These are phyloP conservation scores for Tinamus guttatus DNA, from an alignment of 2,113 vertebrate genomes.

Conservation along the genomic window DNA sequence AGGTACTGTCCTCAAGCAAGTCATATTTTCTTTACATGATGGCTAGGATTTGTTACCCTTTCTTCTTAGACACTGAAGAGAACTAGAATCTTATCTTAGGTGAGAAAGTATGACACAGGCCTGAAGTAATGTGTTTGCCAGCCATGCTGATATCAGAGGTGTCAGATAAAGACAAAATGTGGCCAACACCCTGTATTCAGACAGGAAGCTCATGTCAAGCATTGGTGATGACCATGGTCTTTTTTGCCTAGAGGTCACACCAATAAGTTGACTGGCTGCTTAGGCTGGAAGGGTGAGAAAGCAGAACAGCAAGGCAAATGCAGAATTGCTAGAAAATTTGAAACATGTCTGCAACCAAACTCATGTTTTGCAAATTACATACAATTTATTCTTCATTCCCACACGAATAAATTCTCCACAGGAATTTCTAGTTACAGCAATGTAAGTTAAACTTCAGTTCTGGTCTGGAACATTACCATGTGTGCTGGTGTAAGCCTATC, in stretches of 20 bases:
- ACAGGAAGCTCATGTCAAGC: neutral
- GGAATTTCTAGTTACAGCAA: neutral
- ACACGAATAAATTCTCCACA: neutral
- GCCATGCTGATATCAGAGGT: neutral
- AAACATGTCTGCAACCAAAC: neutral
- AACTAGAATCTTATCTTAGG: neutral
- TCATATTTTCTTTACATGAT: neutral
- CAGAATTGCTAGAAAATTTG: slow-evolving; percentile 20
- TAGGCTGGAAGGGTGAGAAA: slow-evolving; percentile 19
- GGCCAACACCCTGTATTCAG: accelerated
- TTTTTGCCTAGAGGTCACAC: neutral
- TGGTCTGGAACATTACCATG: neutral
- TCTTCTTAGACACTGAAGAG: neutral
- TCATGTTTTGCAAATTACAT: neutral
- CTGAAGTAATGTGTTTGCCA: neutral
- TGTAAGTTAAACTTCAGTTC: neutral
- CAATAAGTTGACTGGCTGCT: neutral
- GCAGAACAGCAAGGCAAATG: neutral
- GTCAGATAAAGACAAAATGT: neutral
- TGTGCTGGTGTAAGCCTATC: neutral
- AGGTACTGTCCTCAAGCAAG: neutral
- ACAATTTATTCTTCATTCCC: slow-evolving; percentile 26
- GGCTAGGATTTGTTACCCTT: neutral
- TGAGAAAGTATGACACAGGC: neutral
- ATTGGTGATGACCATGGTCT: neutral